phyloP scores from a whole-genome alignment of 2,113 vertebrate species.

The Pipra filicauda region DNA sequence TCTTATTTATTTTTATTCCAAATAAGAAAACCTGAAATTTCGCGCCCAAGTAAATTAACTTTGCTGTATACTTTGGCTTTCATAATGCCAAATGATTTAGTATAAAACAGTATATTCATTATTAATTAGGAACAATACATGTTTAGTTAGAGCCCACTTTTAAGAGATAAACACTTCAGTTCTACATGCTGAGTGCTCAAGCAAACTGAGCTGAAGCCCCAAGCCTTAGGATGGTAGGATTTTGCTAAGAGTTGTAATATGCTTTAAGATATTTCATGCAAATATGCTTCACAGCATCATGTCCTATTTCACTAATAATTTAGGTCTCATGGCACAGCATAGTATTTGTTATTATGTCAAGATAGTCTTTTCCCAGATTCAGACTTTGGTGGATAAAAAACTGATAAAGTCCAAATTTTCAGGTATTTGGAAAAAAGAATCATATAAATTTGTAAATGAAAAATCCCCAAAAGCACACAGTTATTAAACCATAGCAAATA shows the following conservation, averaged over 20 bases:
- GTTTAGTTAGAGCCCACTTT: neutral
- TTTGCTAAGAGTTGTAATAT: neutral
- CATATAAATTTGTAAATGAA: constrained; percentile 27
- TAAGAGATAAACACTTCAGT: neutral
- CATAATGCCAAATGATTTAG: neutral
- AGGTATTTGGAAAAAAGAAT: neutral
- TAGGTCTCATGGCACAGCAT: neutral
- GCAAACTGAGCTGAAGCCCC: neutral
- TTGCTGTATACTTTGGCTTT: neutral
- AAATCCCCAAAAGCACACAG: neutral
- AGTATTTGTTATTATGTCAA: neutral
- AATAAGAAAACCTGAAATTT: neutral
- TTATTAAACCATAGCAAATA: neutral
- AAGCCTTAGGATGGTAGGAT: neutral
- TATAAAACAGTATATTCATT: neutral
- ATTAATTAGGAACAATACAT: neutral
- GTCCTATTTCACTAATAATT: neutral
- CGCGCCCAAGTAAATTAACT: neutral
- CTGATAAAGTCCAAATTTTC: neutral
- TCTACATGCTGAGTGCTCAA: neutral
- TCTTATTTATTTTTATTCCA: neutral
- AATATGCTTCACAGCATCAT: neutral
- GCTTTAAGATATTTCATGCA: neutral
- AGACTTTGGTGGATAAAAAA: neutral
- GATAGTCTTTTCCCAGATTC: neutral